A percentile compares a stretch with the other conserved stretches of the same genome.
These are phyloP conservation scores for Hapalemur alaotrensis DNA, from an alignment of 2,797 vertebrate genomes.

Conservation along the genomic window DNA sequence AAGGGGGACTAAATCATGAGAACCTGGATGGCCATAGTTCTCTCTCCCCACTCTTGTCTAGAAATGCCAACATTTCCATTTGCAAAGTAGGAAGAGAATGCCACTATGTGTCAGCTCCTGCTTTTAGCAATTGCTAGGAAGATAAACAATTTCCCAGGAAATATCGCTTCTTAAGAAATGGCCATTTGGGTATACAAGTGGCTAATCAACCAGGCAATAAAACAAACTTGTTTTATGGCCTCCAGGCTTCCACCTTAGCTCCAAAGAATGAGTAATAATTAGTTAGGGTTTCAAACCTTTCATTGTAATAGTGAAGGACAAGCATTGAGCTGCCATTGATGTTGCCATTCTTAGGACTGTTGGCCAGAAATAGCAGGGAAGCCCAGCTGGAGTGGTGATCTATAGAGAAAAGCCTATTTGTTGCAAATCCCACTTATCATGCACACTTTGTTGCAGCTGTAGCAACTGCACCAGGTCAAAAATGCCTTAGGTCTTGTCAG, in stretches of 20 bases:
- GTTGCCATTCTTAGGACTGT: conserved; percentile 52
- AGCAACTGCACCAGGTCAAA: conserved; percentile 10
- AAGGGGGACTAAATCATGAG: neutral
- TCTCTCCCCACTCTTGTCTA: neutral
- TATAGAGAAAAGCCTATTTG: conserved; percentile 25
- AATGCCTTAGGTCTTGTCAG: conserved; percentile 14
- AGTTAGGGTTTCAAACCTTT: conserved; percentile 45
- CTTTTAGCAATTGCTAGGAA: neutral
- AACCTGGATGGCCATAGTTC: neutral
- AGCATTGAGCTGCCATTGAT: conserved; percentile 31
- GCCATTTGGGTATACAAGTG: conserved; percentile 31
- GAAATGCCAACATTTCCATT: neutral
- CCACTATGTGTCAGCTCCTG: neutral
- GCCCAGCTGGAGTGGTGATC: conserved; percentile 3
- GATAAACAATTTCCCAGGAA: neutral
- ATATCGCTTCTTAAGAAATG: neutral
- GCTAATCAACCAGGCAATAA: conserved; percentile 66
- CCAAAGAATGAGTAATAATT: conserved; percentile 59
- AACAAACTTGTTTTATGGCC: conserved; percentile 61
- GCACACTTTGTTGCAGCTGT: neutral
- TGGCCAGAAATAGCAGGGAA: neutral
- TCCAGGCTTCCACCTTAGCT: conserved; percentile 3
- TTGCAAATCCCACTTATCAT: conserved; percentile 46
- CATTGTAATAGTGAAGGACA: conserved; percentile 37
- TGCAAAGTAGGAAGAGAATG: neutral